Evolutionary conservation across 2,888 invertebrate genomes (phyloP), one percentile per base, ranked within the genome.

Genomic region (Melanchra persicariae): DNA sequence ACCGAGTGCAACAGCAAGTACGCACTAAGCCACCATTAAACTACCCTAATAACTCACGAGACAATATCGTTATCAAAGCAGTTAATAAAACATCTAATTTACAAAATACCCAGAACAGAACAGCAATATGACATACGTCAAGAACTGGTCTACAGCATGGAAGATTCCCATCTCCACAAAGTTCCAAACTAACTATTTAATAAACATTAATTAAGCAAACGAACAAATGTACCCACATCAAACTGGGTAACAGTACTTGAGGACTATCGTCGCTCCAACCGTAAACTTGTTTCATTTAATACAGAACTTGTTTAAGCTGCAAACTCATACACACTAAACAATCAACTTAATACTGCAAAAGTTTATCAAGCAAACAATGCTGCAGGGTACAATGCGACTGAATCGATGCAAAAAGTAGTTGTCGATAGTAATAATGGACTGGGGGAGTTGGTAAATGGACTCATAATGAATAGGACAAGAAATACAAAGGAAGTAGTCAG

Each of bases 251-350:
- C 59, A 65, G 64, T 68, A 69, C 59, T 75, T 70, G 47, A 70
- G 51, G 55, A 81, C 70, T 57, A 54, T 79, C 80, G 52, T 51
- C 65, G 67, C 62, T 34, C 26, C 22, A 58, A 51, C 54, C 43
- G 57, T 71, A 71, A 82, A 82, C 83, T 85, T 69, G 73, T 82
- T 82, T 82, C 72, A 83, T 82, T 82, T 81, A 74, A 79, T 66
- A 81, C 66, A 37, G 57, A 81, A 84, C 79, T 83, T 81, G 69
- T 68, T 47, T 66, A 76, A 81, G 72, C 72, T 63, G 54, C 58
- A 74, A 77, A 74, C 72, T 74, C 74, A 70, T 68, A 83, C 67
- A 70, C 57, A 65, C 57, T 75, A 73, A 64, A 82, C 45, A 51
- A 65, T 74, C 60, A 47, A 77, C 60, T 69, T 74, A 81, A 81